Conservation (phyloP, 2,797 vertebrate genomes). For the Sylvia borin region DNA sequence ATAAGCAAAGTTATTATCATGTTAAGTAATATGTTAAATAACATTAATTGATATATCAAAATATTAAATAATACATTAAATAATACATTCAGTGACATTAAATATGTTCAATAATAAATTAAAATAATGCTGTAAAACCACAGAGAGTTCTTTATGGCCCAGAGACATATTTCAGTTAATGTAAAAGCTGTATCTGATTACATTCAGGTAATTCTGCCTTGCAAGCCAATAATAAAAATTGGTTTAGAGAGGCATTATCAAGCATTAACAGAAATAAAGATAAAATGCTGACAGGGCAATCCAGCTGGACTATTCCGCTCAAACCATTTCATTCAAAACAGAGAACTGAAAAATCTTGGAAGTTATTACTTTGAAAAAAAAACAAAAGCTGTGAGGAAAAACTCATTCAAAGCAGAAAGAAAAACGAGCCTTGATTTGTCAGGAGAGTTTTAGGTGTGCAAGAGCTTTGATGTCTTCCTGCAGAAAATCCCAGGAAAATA, state of each 20-base stretch:
- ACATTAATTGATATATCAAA: background rate
- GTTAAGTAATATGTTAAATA: background rate
- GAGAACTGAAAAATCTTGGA: background rate
- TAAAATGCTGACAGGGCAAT: background rate
- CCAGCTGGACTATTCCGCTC: background rate
- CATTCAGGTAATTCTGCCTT: background rate
- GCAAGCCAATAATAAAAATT: background rate
- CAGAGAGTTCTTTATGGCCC: background rate
- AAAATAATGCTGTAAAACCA: background rate
- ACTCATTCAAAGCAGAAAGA: background rate
- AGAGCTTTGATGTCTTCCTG: background rate
- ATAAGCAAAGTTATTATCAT: background rate
- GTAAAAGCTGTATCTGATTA: background rate
- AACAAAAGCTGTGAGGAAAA: background rate
- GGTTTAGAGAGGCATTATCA: background rate
- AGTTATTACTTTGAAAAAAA: background rate
- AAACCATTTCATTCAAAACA: background rate
- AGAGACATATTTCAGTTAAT: background rate
- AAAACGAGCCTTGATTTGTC: background rate
- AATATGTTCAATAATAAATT: background rate
- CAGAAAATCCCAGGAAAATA: background rate
- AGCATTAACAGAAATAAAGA: background rate
- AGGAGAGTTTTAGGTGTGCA: background rate
- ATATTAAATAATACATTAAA: background rate
- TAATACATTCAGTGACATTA: background rate